Percentiles rank a stretch among this genome's conserved stretches.
phyloP scores from a whole-genome alignment of 2,113 vertebrate genomes.

The Pseudolaguvia tuberculata region DNA sequence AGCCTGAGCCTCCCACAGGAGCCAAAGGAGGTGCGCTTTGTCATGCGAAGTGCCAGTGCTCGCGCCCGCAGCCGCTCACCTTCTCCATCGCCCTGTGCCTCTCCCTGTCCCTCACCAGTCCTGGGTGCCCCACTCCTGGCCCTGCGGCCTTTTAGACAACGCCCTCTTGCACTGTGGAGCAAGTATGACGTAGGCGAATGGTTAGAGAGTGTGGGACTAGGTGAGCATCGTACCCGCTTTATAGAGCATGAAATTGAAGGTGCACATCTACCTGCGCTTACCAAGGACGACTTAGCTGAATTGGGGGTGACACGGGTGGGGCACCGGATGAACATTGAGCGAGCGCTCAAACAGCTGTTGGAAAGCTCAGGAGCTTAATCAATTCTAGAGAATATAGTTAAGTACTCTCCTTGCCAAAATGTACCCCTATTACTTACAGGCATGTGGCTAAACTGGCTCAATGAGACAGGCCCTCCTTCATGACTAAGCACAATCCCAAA shows the following conservation, averaged over 20 bases:
- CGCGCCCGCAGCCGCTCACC: conserved; percentile 90
- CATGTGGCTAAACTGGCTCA: conserved; percentile 15
- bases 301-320: conserved; percentile 95
- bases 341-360: conserved; percentile 88
- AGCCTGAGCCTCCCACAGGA: conserved; percentile 95
- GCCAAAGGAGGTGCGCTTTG: conserved; percentile 95
- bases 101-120: conserved; percentile 78
- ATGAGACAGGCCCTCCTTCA: background rate
- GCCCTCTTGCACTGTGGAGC: conserved; percentile 91
- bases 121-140: conserved; percentile 77
- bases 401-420: conserved; percentile 30
- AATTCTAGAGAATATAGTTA: conserved; percentile 30
- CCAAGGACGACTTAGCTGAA: conserved; percentile 97
- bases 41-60: conserved; percentile 91
- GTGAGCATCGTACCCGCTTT: conserved; percentile 94
- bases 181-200: conserved; percentile 97
- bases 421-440: conserved; percentile 21
- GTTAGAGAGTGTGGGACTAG: conserved; percentile 94
- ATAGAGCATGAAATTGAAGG: conserved; percentile 98
- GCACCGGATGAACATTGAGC: conserved; percentile 97
- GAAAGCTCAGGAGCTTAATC: conserved; percentile 78
- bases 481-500: conserved; percentile 2
- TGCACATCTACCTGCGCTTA: conserved; percentile 89
- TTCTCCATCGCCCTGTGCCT: conserved; percentile 82
- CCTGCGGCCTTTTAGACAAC: conserved; percentile 90